Conservation (phyloP, 1,140 invertebrate genomes). For the Caenorhabditis brenneri region DNA sequence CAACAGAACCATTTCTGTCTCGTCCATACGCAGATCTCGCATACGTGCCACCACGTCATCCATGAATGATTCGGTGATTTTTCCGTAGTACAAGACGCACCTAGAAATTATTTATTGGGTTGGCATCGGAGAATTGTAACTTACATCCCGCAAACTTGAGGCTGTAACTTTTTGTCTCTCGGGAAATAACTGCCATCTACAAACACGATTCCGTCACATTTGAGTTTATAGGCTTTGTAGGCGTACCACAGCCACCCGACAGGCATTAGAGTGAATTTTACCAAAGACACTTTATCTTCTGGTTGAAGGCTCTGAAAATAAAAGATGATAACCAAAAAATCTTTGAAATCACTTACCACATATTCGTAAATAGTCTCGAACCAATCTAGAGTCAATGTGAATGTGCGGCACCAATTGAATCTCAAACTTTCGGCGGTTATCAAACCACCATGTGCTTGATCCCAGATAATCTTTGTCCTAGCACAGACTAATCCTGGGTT, state of each 20-base stretch:
- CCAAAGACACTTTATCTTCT: neutral
- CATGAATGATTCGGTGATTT: constrained; percentile 11
- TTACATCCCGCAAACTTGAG: neutral
- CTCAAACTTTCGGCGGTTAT: neutral
- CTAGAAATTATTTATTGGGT: neutral
- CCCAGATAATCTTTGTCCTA: neutral
- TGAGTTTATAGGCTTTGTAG: neutral
- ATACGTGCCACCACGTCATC: neutral
- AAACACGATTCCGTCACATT: neutral
- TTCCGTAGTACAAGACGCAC: neutral
- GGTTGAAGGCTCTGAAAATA: neutral
- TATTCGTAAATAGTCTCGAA: neutral
- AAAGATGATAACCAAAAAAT: neutral
- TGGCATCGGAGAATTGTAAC: neutral
- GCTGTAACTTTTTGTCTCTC: neutral
- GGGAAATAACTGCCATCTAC: constrained; percentile 16
- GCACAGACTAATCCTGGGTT: neutral
- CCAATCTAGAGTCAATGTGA: constrained; percentile 6
- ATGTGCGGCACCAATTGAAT: constrained; percentile 25
- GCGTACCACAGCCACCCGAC: constrained; percentile 32
- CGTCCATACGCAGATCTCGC: neutral
- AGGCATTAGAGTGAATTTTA: neutral
- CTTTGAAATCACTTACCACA: neutral
- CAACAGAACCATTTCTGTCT: constrained; percentile 10
- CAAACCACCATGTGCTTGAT: neutral